Evolutionary conservation across 2,113 vertebrate genomes (phyloP).

Genomic region (Xyliphius kryptos): DNA sequence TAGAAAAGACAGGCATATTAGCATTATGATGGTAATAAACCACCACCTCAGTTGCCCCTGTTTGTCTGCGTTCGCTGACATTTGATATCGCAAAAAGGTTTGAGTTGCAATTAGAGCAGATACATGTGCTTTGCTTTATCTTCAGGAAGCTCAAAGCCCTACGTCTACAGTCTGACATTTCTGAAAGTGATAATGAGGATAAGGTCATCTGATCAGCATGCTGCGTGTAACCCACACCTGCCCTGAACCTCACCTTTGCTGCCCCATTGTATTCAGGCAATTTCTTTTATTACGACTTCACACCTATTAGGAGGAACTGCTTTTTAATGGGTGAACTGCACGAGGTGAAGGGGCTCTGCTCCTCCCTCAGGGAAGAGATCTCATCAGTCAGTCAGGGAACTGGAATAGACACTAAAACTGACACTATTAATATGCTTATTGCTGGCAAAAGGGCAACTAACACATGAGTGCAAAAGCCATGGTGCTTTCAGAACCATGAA

Average conservation of each 20-base stretch:
- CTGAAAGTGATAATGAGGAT: neutral
- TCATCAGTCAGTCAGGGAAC: neutral
- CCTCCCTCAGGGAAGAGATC: neutral
- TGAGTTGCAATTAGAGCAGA: no score
- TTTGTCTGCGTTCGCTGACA: neutral
- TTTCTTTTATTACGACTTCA: constrained; percentile 3
- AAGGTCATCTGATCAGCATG: neutral
- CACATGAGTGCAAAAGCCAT: neutral
- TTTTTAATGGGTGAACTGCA: neutral
- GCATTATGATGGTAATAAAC: neutral
- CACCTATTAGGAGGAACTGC: neutral
- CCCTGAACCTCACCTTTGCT: neutral
- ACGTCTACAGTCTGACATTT: neutral
- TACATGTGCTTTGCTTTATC: neutral
- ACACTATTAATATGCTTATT: constrained; percentile 19
- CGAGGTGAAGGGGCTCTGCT: neutral
- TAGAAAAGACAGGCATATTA: neutral
- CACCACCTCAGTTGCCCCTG: neutral
- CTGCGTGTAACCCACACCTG: neutral
- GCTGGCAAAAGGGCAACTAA: constrained; percentile 5
- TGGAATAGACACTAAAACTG: neutral
- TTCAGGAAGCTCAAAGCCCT: neutral
- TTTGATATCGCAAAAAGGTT: no score
- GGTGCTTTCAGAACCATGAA: no score
- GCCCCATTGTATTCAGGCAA: neutral